Conservation (phyloP, 2,797 vertebrate genomes). For the Spinus olivaceus region DNA sequence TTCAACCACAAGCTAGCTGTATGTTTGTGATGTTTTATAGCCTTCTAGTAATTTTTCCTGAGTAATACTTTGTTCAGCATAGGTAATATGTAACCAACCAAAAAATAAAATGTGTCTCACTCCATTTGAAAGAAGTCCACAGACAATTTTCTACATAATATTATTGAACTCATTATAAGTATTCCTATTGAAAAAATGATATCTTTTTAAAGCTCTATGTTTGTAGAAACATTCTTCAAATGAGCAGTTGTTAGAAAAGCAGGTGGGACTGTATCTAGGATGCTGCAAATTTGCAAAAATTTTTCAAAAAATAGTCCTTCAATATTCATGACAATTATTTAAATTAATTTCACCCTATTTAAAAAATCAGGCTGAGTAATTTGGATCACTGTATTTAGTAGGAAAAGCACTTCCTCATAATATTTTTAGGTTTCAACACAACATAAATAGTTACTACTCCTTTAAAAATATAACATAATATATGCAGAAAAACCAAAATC, state of each 20-base stretch:
- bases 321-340: background rate
- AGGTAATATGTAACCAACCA: background rate
- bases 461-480: background rate
- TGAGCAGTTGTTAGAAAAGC: background rate
- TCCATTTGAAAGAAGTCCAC: background rate
- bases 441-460: background rate
- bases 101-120: background rate
- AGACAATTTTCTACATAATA: background rate
- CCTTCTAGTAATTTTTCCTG: background rate
- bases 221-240: background rate
- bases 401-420: background rate
- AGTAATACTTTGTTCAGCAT: background rate
- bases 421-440: background rate
- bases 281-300: background rate
- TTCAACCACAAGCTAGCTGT: background rate
- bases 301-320: background rate
- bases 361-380: background rate
- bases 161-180: background rate
- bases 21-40: background rate
- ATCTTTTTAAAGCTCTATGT: background rate
- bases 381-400: background rate
- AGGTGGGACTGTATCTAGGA: background rate
- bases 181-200: background rate
- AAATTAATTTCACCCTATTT: background rate
- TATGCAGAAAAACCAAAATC: background rate